Evolutionary conservation across 1,140 invertebrate genomes (phyloP).

Genomic region (Drosophila insularis): DNA sequence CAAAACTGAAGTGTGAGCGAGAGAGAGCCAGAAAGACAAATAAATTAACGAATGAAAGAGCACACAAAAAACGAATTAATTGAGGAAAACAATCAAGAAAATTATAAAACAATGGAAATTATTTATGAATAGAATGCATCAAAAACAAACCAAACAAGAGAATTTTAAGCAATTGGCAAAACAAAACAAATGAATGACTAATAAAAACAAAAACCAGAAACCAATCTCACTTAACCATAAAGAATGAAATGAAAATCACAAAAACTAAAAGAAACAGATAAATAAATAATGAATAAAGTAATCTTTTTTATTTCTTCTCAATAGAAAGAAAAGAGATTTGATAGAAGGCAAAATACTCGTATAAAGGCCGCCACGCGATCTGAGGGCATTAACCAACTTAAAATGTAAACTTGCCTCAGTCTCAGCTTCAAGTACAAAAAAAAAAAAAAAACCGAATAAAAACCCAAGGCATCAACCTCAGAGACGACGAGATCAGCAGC

Average conservation of each 20-base stretch:
- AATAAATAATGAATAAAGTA: neutral
- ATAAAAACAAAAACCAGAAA: too few species aligned
- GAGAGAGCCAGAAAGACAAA: too few species aligned
- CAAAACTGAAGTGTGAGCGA: too few species aligned
- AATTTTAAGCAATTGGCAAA: too few species aligned
- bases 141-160: too few species aligned
- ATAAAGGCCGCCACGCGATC: neutral
- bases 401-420: conserved; percentile 11
- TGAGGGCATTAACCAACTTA: conserved; percentile 3
- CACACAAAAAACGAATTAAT: too few species aligned
- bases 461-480: conserved; percentile 32
- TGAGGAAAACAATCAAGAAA: too few species aligned
- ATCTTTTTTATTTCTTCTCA: neutral
- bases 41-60: too few species aligned
- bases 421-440: conserved; percentile 12
- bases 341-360: neutral
- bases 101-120: too few species aligned
- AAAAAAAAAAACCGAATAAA: conserved; percentile 14
- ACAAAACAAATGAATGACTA: too few species aligned
- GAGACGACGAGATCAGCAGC: conserved; percentile 20
- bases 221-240: neutral
- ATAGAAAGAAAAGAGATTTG: neutral
- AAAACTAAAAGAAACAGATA: neutral
- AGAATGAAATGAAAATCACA: neutral
- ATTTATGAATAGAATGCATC: too few species aligned